Evolutionary conservation across 2,113 vertebrate genomes (phyloP), one percentile per base, ranked within the genome.

Genomic region (Grallaria varia): DNA sequence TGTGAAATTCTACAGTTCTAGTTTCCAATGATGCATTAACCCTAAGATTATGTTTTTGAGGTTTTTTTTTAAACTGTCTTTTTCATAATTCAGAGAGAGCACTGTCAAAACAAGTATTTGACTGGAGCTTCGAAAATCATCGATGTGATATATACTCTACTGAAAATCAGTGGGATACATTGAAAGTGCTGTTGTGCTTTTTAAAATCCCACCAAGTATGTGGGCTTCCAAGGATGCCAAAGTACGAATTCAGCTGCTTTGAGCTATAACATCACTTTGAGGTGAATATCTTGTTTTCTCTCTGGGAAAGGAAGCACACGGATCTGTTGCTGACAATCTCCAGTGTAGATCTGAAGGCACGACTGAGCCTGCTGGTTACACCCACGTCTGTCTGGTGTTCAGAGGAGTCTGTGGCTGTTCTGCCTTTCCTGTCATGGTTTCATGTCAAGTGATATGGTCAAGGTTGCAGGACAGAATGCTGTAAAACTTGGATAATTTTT

Each of bases 41-140:
- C 44, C 56, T 35, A 37, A 73, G 49, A 28, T 56, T 45, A 28
- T 58, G 14, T 27, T 52, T 52, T 52, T 9, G 30, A 9, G 4
- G 25, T 4, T 1, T 17, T 35, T 53, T 63, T 72, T 64, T 27
- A 1, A 80, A 71, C 40, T 62, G 42, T 7, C 12, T 87, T 87
- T 93, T 60, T 47, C 49, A 37, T 78, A 87, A 10, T 40, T 37
- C 47, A 39, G 82, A 59, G 64, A 53, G 52, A 59, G 6, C 69
- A 53, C 53, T 93, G 58, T 91, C 67, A 93, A 91, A 96, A 73
- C 63, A 91, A 17, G 85, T 79, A 58, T 45, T 91, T 83, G 8
- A 49, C 24, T 73, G 24, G 59, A 27, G 22, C 69, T 93, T 72
- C 79, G 82, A 44, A 85, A 94, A 62, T 75, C 78, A 42, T 23